phyloP scores from a whole-genome alignment of 2,888 invertebrate genomes.

The Tachina lurida region DNA sequence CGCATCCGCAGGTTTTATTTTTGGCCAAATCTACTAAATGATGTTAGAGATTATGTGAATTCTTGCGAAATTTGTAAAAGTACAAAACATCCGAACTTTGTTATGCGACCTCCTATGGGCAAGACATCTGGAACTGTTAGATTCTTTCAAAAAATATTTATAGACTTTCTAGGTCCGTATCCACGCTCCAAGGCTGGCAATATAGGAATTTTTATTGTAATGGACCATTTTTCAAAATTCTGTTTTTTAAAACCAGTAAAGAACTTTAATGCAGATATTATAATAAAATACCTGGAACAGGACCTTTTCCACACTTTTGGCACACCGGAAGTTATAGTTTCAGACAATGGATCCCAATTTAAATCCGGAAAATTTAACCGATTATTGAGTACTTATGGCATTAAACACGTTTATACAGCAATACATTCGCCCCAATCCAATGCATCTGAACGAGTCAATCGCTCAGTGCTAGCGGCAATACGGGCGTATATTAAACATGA shows the following conservation, averaged over 20 bases:
- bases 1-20: conserved; percentile 26
- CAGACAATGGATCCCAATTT: conserved; percentile 1
- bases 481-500: conserved; percentile 8
- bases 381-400: background rate
- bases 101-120: conserved; percentile 36
- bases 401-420: conserved; percentile 3
- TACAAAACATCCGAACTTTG: conserved; percentile 47
- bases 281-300: background rate
- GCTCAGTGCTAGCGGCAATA: conserved; percentile 3
- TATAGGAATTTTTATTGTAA: conserved; percentile 42
- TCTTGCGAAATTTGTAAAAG: conserved; percentile 26
- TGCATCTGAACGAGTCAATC: conserved; percentile 9
- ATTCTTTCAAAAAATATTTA: conserved; percentile 43
- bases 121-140: background rate
- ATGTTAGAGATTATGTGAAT: conserved; percentile 2
- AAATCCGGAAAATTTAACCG: background rate
- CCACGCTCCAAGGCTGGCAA: conserved; percentile 41
- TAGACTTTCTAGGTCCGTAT: conserved; percentile 49
- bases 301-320: conserved; percentile 3
- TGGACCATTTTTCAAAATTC: conserved; percentile 3
- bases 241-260: conserved; percentile 29
- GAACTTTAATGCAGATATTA: background rate
- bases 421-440: conserved; percentile 12
- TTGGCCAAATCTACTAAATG: conserved; percentile 11
- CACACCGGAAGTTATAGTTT: background rate